Conservation (phyloP, 1,140 invertebrate species). For the Xylocopa sonorina region DNA sequence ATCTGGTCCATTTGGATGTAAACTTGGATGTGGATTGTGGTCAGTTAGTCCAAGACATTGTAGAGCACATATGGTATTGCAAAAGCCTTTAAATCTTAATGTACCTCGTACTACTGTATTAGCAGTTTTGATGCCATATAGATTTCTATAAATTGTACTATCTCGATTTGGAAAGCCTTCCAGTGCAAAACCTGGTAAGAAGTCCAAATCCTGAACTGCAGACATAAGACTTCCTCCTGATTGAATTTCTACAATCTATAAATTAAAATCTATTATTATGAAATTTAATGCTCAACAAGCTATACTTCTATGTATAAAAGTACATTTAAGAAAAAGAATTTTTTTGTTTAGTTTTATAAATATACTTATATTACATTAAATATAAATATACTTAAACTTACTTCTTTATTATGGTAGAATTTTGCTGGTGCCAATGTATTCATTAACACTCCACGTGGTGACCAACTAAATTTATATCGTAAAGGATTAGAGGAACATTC, state of each 20-base stretch:
- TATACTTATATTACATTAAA: too few species aligned
- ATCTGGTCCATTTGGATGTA: conserved; percentile 97
- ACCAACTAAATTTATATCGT: conserved; percentile 99
- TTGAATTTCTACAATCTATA: conserved; percentile 92
- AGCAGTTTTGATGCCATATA: conserved; percentile 94
- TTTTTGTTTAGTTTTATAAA: too few species aligned
- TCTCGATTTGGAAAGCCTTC: conserved; percentile 98
- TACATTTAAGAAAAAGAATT: too few species aligned
- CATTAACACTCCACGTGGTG: conserved; percentile 93
- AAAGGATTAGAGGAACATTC: conserved; percentile 97
- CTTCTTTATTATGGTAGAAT: conserved; percentile 93
- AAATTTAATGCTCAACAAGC: too few species aligned
- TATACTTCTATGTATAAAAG: too few species aligned
- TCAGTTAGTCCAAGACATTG: conserved; percentile 95
- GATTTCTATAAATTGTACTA: conserved; percentile 92
- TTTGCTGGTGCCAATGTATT: conserved; percentile 95
- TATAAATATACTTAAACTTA: conserved; percentile 66
- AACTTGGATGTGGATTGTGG: conserved; percentile 90
- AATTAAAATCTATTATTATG: not conserved
- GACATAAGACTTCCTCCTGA: conserved; percentile 95
- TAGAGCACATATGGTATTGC: conserved; percentile 92
- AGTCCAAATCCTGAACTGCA: conserved; percentile 89
- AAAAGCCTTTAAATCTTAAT: conserved; percentile 94
- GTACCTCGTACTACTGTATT: conserved; percentile 96
- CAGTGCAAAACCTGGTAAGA: conserved; percentile 97